Percentiles rank a stretch among this genome's conserved stretches.
Conservation (phyloP, 2,888 invertebrate genomes). For the Stenurella melanura region DNA sequence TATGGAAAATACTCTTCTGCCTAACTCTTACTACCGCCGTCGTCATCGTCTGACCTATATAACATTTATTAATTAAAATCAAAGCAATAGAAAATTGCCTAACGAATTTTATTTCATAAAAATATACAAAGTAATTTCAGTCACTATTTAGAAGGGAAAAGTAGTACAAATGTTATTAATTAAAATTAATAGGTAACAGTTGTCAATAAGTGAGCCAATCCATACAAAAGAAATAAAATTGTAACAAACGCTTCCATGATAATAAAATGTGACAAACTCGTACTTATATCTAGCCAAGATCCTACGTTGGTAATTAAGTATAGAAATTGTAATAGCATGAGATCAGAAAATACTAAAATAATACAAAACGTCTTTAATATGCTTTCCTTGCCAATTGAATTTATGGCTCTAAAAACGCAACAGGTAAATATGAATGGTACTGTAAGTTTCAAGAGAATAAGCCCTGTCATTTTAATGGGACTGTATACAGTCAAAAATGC, state of each 20-base stretch:
- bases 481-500: slow-evolving; percentile 94
- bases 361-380: slow-evolving; percentile 81
- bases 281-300: slow-evolving; percentile 98
- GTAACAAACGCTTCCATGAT: slow-evolving; percentile 87
- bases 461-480: slow-evolving; percentile 90
- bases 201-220: slow-evolving; percentile 77
- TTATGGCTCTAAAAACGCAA: slow-evolving; percentile 80
- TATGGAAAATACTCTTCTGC: no score
- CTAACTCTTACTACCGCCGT: no score
- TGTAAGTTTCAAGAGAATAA: slow-evolving; percentile 90
- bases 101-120: neutral
- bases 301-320: slow-evolving; percentile 92
- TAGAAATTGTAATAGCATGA: slow-evolving; percentile 91
- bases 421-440: slow-evolving; percentile 87
- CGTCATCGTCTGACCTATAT: no score
- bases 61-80: no score
- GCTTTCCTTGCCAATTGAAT: slow-evolving; percentile 78
- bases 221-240: slow-evolving; percentile 81
- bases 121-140: neutral
- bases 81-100: no score
- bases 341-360: slow-evolving; percentile 86
- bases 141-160: neutral
- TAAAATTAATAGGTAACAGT: slow-evolving; percentile 50
- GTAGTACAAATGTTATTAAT: neutral
- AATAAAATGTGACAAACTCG: slow-evolving; percentile 93